These are phyloP conservation scores for Acholoe squamosa DNA, from an alignment of 2,888 invertebrate genomes.

Conservation along the genomic window DNA sequence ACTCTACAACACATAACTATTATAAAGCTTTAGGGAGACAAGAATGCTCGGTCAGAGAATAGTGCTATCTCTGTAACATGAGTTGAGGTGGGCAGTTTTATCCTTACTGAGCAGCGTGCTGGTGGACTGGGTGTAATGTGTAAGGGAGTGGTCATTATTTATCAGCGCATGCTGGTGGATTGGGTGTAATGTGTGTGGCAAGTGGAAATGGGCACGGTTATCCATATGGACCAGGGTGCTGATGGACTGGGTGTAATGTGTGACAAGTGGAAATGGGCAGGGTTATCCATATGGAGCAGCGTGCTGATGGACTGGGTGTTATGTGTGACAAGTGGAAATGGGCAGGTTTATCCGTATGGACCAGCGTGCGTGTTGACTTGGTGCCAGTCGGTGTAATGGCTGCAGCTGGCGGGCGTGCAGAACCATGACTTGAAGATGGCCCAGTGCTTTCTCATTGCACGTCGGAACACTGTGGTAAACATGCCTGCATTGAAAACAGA, in stretches of 20 bases:
- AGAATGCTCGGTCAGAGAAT: too few relatives aligned
- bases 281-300: slow-evolving; percentile 47
- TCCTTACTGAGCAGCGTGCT: too few relatives aligned
- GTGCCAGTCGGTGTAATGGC: slow-evolving; percentile 14
- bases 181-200: neutral
- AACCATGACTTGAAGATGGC: slow-evolving; percentile 68
- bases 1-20: too few relatives aligned
- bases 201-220: neutral
- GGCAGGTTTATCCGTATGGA: slow-evolving; percentile 23
- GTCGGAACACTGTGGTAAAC: slow-evolving; percentile 72
- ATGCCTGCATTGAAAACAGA: slow-evolving; percentile 69
- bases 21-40: too few relatives aligned
- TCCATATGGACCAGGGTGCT: slow-evolving; percentile 46
- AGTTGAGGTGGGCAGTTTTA: too few relatives aligned
- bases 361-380: slow-evolving; percentile 31
- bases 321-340: neutral
- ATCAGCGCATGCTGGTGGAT: too few relatives aligned
- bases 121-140: too few relatives aligned
- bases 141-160: too few relatives aligned
- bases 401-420: neutral
- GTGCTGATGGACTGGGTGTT: slow-evolving; percentile 4
- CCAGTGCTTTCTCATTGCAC: slow-evolving; percentile 69
- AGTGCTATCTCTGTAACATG: too few relatives aligned
- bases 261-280: neutral
- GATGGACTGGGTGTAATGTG: neutral